Percentiles rank a stretch among this genome's conserved stretches.
Conservation (phyloP, 2,888 invertebrate species). For the Hypercompe scribonia region DNA sequence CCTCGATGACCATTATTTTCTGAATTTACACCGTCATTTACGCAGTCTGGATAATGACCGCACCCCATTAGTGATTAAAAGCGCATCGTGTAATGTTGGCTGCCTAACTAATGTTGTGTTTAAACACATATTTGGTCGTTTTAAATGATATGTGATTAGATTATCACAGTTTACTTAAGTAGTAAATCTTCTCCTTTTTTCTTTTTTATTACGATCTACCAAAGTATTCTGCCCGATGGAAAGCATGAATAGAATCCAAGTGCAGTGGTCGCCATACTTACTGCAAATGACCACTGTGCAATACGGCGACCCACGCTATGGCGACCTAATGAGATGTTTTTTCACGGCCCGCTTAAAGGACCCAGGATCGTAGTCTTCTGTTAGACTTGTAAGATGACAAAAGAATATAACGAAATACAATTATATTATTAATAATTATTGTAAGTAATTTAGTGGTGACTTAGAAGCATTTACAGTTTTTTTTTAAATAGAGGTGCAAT, state of each 20-base stretch:
- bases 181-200: background rate
- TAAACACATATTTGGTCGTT: background rate
- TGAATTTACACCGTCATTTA: background rate
- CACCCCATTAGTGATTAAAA: conserved; percentile 24
- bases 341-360: too few species aligned
- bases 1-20: background rate
- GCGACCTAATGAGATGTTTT: too few species aligned
- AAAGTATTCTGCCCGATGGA: too few species aligned
- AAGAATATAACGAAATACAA: too few species aligned
- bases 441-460: background rate
- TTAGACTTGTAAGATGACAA: background rate
- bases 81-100: background rate
- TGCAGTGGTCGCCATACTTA: too few species aligned
- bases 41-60: conserved; percentile 24
- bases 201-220: too few species aligned
- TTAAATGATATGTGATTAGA: background rate
- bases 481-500: too few species aligned
- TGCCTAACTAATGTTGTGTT: background rate
- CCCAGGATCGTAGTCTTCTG: too few species aligned
- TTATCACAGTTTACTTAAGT: background rate
- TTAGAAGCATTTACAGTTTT: background rate
- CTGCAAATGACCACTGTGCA: too few species aligned
- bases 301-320: too few species aligned
- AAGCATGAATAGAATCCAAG: too few species aligned
- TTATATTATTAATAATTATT: too few species aligned